Base-by-base conservation (phyloP, 2,888 invertebrate species). In the Poecilus cupreus region DNA sequence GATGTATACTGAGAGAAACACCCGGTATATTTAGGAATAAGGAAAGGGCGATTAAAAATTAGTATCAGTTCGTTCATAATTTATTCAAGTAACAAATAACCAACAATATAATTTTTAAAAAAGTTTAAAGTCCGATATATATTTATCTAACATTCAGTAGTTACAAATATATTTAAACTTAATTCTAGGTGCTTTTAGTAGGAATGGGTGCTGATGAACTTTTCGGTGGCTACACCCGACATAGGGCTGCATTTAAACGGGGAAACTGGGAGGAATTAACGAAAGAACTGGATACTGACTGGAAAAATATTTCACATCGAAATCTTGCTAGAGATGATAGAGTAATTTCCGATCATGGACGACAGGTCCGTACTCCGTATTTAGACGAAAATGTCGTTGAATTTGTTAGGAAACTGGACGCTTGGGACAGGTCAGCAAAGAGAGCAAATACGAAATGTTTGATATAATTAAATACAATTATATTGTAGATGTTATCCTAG, bases 191-290 rank as follows among this genome's bases (percentile, higher is more conserved):
- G 18, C 89, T 97, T 82, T 88, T 98, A 84, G 90, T 96, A 85
- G 99, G 99, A 39, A 97, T 97, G 91, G 99, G 99, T 5, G 98
- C 99, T 0, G 99, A 99, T 91, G 99, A 99, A 90, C 91, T 98
- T 83, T 95, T 99, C 87, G 98, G 97, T 70, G 99, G 99, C 1
- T 99, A 99, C 87, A 94, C 94, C 39, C 92, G 97, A 82, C 98
- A 99, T 87, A 92, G 97, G 85, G 94, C 93, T 84, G 93, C 93
- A 3, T 93, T 92, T 81, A 92, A 90, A 85, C 91, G 92, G 13
- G 88, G 88, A 84, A 91, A 90, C 85, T 92, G 90, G 91, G 60
- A 85, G 20, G 92, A 90, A 8, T 88, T 95, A 49, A 85, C 90
- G 1, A 89, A 90, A 68, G 93, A 94, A 84, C 87, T 89, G 87